Percentiles rank a stretch among this genome's conserved stretches.
Evolutionary conservation across 2,888 invertebrate species (phyloP).

Genomic region (Campoplex capitator): DNA sequence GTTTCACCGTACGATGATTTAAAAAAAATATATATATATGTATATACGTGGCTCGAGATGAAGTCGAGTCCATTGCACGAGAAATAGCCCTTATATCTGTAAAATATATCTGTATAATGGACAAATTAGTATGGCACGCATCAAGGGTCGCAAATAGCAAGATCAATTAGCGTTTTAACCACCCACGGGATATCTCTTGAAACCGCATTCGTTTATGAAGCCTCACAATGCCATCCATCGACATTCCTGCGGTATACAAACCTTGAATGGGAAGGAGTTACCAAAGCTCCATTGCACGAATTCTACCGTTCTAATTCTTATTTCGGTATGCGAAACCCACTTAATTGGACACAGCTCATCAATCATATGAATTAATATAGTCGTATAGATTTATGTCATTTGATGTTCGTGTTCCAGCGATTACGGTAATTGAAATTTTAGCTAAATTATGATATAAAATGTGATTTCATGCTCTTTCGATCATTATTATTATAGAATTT

Average conservation of each 20-base stretch:
- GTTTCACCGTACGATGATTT: not conserved
- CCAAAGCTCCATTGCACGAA: slow-evolving; percentile 35
- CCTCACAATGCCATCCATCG: slow-evolving; percentile 53
- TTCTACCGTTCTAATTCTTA: slow-evolving; percentile 20
- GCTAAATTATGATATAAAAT: too few species aligned
- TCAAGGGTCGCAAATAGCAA: slow-evolving; percentile 64
- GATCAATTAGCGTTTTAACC: slow-evolving; percentile 69
- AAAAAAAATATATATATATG: not conserved
- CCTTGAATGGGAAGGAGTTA: slow-evolving; percentile 20
- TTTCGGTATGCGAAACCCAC: slow-evolving; percentile 8
- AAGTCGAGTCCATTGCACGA: not conserved
- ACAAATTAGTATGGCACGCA: slow-evolving; percentile 22
- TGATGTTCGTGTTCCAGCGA: not conserved
- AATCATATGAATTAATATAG: not conserved
- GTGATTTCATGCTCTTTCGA: too few species aligned
- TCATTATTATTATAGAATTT: not conserved
- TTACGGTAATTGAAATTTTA: not conserved
- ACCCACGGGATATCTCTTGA: slow-evolving; percentile 56
- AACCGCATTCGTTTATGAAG: slow-evolving; percentile 52
- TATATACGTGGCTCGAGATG: not conserved
- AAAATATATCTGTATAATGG: slow-evolving; percentile 5
- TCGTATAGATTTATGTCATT: not conserved
- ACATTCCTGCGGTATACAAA: slow-evolving; percentile 33
- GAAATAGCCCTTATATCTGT: slow-evolving; percentile 8
- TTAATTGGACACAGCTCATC: not conserved